phyloP scores from a whole-genome alignment of 2,113 vertebrate genomes.

The Megaptera novaeangliae region DNA sequence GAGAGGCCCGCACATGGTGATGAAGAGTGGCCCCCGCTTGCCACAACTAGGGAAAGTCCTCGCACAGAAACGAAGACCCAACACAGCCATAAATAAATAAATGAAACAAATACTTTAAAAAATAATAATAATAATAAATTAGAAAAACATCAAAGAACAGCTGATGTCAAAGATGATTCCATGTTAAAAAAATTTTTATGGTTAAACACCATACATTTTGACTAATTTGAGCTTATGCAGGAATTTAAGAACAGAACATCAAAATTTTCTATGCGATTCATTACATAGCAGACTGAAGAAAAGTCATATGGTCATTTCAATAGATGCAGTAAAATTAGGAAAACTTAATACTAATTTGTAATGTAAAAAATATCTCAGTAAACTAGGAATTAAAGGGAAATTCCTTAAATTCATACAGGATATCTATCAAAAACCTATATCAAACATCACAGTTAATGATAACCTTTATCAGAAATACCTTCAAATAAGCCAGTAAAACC shows the following conservation, averaged over 20 bases:
- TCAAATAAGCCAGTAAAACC: background rate
- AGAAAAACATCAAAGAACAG: background rate
- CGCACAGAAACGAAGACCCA: no score
- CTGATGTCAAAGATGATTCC: background rate
- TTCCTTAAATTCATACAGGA: background rate
- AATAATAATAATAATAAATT: background rate
- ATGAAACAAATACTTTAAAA: no score
- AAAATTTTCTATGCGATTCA: background rate
- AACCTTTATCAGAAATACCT: background rate
- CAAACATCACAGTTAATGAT: background rate
- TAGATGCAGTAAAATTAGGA: background rate
- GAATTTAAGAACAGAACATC: background rate
- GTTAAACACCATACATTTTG: background rate
- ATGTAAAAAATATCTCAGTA: background rate
- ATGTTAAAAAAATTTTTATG: accelerated
- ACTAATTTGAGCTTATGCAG: background rate
- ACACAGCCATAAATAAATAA: no score
- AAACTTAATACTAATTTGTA: background rate
- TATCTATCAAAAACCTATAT: background rate
- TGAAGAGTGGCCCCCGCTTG: no score
- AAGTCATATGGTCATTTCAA: background rate
- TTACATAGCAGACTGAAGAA: background rate
- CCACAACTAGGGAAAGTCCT: no score
- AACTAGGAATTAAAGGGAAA: background rate
- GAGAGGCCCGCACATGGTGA: no score